phyloP scores from a whole-genome alignment of 2,797 vertebrate genomes.

The Menidia menidia region DNA sequence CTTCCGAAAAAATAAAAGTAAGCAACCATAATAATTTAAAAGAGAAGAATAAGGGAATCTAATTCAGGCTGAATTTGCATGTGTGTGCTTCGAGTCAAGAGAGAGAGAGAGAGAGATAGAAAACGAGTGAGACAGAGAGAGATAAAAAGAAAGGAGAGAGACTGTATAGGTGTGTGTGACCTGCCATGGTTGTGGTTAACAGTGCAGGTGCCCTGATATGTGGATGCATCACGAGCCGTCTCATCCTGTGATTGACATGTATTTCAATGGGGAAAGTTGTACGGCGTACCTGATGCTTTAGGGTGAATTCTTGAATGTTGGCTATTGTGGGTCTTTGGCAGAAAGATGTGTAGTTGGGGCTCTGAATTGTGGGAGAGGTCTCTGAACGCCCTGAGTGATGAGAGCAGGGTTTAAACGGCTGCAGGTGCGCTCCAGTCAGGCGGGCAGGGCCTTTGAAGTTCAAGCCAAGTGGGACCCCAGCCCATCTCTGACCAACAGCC shows the following conservation, averaged over 20 bases:
- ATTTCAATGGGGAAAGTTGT: slow-evolving; percentile 35
- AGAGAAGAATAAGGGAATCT: background rate
- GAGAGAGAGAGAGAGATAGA: no score
- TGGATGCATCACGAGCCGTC: slow-evolving; percentile 27
- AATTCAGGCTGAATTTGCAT: background rate
- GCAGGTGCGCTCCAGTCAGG: slow-evolving; percentile 82
- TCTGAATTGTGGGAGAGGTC: slow-evolving; percentile 65
- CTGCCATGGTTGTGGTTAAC: slow-evolving; percentile 3
- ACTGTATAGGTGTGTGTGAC: slow-evolving; percentile 19
- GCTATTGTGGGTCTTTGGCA: slow-evolving; percentile 57
- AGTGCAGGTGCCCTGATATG: slow-evolving; percentile 13
- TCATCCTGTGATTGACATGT: slow-evolving; percentile 28
- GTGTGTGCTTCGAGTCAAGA: slow-evolving; percentile 33
- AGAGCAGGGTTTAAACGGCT: slow-evolving; percentile 84
- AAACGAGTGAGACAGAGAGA: no score
- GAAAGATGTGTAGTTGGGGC: slow-evolving; percentile 49
- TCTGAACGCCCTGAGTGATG: slow-evolving; percentile 81
- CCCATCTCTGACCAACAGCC: slow-evolving; percentile 80
- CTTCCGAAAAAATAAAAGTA: background rate
- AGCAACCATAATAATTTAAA: background rate
- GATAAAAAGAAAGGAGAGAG: no score
- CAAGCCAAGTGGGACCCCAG: slow-evolving; percentile 82
- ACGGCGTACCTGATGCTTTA: slow-evolving; percentile 46
- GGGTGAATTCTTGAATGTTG: slow-evolving; percentile 54
- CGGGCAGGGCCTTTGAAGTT: slow-evolving; percentile 82